These are phyloP conservation scores for Clostera curtula DNA, from an alignment of 2,888 invertebrate species.

Conservation along the genomic window DNA sequence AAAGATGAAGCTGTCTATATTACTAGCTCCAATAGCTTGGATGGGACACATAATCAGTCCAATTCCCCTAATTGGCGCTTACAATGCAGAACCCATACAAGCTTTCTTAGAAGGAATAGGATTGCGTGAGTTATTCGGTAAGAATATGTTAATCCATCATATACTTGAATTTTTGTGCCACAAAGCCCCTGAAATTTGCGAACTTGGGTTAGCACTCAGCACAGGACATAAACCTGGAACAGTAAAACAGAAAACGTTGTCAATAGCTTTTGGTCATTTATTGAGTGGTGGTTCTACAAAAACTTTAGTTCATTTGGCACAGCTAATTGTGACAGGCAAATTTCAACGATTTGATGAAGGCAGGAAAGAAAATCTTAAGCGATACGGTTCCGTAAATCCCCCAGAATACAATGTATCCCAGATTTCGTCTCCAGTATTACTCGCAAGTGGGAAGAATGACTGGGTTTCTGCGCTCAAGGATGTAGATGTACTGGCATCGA, in stretches of 20 bases:
- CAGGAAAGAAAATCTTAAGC: slow-evolving; percentile 34
- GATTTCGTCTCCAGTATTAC: slow-evolving; percentile 45
- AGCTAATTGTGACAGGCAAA: slow-evolving; percentile 46
- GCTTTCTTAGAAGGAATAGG: slow-evolving; percentile 54
- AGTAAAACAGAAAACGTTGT: slow-evolving; percentile 67
- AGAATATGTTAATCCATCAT: slow-evolving; percentile 53
- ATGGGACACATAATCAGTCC: slow-evolving; percentile 59
- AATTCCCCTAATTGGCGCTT: slow-evolving; percentile 27
- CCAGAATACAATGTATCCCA: slow-evolving; percentile 49
- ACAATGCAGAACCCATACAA: slow-evolving; percentile 25
- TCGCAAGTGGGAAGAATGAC: slow-evolving; percentile 72
- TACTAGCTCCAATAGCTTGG: slow-evolving; percentile 64
- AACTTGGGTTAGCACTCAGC: slow-evolving; percentile 67
- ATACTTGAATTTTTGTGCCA: slow-evolving; percentile 46
- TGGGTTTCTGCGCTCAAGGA: slow-evolving; percentile 76
- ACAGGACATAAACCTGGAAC: slow-evolving; percentile 73
- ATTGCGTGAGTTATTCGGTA: slow-evolving; percentile 77
- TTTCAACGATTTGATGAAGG: slow-evolving; percentile 59
- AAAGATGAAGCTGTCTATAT: slow-evolving; percentile 69
- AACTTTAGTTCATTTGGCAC: slow-evolving; percentile 67
- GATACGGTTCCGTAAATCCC: slow-evolving; percentile 43
- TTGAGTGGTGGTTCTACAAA: slow-evolving; percentile 70
- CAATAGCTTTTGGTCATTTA: slow-evolving; percentile 67
- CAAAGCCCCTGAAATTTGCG: slow-evolving; percentile 69
- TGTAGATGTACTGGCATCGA: slow-evolving; percentile 62